A percentile compares a stretch with the other conserved stretches of the same genome.
Evolutionary conservation across 2,797 vertebrate genomes (phyloP).

Genomic region (Oceanodroma leucorhoa): DNA sequence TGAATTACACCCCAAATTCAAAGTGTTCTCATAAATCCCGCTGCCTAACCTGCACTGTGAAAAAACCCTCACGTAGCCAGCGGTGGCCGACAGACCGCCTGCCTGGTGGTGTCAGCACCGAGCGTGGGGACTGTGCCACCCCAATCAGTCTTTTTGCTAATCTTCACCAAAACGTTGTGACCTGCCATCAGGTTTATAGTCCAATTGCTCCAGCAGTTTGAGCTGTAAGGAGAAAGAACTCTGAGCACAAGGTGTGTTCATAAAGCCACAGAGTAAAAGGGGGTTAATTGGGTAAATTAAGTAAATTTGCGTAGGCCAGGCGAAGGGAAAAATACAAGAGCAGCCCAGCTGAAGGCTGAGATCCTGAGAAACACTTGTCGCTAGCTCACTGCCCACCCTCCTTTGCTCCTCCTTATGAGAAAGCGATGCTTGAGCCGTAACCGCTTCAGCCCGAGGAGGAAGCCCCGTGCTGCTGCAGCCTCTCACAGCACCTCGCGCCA

Average conservation of each 20-base stretch:
- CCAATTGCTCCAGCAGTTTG: background rate
- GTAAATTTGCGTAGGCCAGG: background rate
- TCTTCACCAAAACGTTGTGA: background rate
- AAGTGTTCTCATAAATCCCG: background rate
- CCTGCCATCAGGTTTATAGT: background rate
- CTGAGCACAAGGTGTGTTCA: background rate
- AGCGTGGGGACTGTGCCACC: fast-evolving
- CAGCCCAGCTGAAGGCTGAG: background rate
- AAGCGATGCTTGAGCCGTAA: background rate
- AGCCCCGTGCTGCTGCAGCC: background rate
- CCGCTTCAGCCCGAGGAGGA: background rate
- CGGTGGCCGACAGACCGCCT: background rate
- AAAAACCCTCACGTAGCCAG: background rate
- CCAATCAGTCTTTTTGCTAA: background rate
- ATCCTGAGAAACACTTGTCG: background rate
- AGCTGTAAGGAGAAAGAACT: background rate
- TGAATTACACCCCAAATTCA: background rate
- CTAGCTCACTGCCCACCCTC: background rate
- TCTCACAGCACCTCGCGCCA: background rate
- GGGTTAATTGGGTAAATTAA: background rate
- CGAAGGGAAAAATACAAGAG: background rate
- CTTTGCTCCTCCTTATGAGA: fast-evolving
- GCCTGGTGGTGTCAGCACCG: background rate
- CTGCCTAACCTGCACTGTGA: background rate
- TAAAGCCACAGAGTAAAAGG: background rate